These are phyloP conservation scores for Arizona elegans DNA, from an alignment of 2,113 vertebrate species.

Conservation along the genomic window DNA sequence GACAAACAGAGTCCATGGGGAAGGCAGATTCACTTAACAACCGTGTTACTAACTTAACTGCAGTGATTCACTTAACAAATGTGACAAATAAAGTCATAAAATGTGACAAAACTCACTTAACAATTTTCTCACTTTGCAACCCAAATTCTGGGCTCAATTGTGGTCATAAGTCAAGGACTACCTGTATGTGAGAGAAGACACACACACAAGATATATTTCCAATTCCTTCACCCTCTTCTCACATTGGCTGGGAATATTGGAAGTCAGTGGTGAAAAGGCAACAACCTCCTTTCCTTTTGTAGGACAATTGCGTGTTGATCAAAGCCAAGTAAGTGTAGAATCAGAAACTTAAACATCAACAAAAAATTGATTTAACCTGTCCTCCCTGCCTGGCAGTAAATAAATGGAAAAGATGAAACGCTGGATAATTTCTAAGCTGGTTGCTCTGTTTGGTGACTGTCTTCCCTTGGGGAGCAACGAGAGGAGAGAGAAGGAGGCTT, in stretches of 20 bases:
- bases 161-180: too few relatives aligned
- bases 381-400: conserved; percentile 13
- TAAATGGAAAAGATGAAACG: conserved; percentile 42
- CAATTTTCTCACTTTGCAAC: too few relatives aligned
- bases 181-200: background rate
- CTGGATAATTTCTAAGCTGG: conserved; percentile 37
- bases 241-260: conserved; percentile 15
- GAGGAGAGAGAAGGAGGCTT: too few relatives aligned
- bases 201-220: background rate
- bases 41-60: too few relatives aligned
- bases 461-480: background rate
- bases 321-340: conserved; percentile 5
- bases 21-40: too few relatives aligned
- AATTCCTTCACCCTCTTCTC: conserved; percentile 25
- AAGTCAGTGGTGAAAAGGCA: background rate
- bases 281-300: background rate
- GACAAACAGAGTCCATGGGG: too few relatives aligned
- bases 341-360: background rate
- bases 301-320: background rate
- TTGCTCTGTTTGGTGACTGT: conserved; percentile 10
- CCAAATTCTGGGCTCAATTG: too few relatives aligned
- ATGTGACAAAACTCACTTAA: too few relatives aligned
- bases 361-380: conserved; percentile 1
- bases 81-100: too few relatives aligned
- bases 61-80: too few relatives aligned